Base-by-base conservation (phyloP, 1,140 invertebrate genomes). In the Ceratina japonica region DNA sequence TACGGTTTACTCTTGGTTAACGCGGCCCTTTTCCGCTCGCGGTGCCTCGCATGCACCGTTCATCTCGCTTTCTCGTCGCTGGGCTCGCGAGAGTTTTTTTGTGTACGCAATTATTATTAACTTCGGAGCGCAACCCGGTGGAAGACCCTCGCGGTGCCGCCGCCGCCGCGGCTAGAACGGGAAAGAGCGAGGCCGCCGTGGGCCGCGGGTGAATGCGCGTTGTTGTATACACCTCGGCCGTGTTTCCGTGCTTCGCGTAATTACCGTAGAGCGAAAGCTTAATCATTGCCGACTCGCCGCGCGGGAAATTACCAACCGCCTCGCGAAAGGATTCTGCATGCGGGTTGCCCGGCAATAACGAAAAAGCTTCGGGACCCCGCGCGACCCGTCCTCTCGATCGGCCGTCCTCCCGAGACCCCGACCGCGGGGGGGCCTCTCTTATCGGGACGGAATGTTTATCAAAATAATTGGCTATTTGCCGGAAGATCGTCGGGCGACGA, bases 101-200 rank as follows among this genome's bases (percentile, higher is more conserved):
- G 76, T 51, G 44, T 61, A 72, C 49, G 69, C 74, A 76, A 84
- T 84, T 85, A 84, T 85, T 84, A 84, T 81, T 84, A 84, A 85
- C 58, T 49, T 54, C 44, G 58, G 54, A 24, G 44, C 56, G 61
- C 16, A 66, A 68, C 18, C 37, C 3, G 52, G 66, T 27, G 49
- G 24, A 22, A n/a, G 27, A 31, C 4, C 27, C 27, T 31, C 27
- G 27, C 27, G 27, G 27, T 31, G 27, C 27, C 27, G 27, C 27
- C 27, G 27, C 27, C 27, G 27, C 27, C 2, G 27, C 27, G 37
- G n/a, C n/a, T n/a, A 58, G 52, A 37, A 3, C 13, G 31, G n/a
- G 31, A 16, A 49, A 56, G 56, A 54, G 27, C 44, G 49, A 31
- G 49, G 37, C 27, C 58, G 37, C 27, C 65, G 54, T 63, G 69